A percentile compares a stretch with the other conserved stretches of the same genome.
Evolutionary conservation across 2,113 vertebrate species (phyloP).

Genomic region (Lonchura striata): DNA sequence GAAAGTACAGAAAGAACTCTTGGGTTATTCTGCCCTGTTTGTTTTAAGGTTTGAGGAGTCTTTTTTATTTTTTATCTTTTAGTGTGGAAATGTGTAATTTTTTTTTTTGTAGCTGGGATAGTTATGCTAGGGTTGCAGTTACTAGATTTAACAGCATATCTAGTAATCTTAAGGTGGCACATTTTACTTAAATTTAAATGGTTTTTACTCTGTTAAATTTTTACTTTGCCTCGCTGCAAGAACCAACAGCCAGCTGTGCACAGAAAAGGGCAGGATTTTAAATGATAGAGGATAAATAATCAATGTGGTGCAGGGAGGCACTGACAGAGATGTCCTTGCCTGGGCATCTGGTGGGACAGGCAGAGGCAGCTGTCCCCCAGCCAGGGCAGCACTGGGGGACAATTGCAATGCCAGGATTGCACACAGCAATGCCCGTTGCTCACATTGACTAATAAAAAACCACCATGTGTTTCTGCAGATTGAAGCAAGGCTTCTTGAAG

Average conservation of each 20-base stretch:
- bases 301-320: fast-evolving
- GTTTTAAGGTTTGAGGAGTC: too few species aligned
- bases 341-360: background rate
- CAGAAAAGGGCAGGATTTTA: background rate
- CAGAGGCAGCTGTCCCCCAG: background rate
- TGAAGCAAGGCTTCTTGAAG: background rate
- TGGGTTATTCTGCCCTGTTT: too few species aligned
- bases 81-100: too few species aligned
- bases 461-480: background rate
- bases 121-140: too few species aligned
- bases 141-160: too few species aligned
- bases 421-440: background rate
- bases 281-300: fast-evolving
- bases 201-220: too few species aligned
- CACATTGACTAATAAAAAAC: background rate
- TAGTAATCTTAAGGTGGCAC: too few species aligned
- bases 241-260: background rate
- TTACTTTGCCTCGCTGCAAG: too few species aligned
- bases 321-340: background rate
- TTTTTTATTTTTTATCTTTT: too few species aligned
- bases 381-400: background rate
- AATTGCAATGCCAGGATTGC: background rate
- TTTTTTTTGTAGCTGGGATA: too few species aligned
- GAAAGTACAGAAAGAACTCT: too few species aligned
- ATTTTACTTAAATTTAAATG: too few species aligned